Evolutionary conservation across 2,888 invertebrate species (phyloP).

Genomic region (Anarsia innoxiella): DNA sequence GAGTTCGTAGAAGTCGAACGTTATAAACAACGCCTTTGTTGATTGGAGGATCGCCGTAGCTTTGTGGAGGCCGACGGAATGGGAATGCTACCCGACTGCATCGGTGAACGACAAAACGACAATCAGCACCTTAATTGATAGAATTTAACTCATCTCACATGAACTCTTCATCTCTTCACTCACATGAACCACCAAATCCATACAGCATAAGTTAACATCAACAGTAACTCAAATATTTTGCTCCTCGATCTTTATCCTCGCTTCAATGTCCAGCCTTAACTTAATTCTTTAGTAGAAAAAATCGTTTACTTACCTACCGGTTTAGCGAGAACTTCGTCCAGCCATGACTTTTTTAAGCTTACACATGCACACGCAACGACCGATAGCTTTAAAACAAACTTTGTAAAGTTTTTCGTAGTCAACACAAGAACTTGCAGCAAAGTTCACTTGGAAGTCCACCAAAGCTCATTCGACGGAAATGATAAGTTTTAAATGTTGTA

Average conservation of each 20-base stretch:
- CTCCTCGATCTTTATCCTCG: no score
- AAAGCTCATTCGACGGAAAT: slow-evolving; percentile 33
- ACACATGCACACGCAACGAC: slow-evolving; percentile 39
- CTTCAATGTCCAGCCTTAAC: no score
- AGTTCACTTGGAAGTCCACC: slow-evolving; percentile 28
- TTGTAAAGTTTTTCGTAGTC: slow-evolving; percentile 52
- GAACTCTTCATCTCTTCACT: no score
- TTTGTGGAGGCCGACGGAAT: slow-evolving; percentile 20
- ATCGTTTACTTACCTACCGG: slow-evolving; percentile 63
- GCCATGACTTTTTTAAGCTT: slow-evolving; percentile 54
- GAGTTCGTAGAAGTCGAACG: slow-evolving; percentile 46
- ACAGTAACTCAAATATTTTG: no score
- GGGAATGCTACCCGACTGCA: slow-evolving; percentile 25
- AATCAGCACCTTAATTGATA: no score
- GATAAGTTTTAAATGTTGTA: slow-evolving; percentile 33
- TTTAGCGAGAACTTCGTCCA: slow-evolving; percentile 59
- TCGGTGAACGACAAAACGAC: no score
- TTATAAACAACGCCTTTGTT: slow-evolving; percentile 42
- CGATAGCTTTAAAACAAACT: slow-evolving; percentile 51
- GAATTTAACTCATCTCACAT: no score
- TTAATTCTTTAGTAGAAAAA: no score
- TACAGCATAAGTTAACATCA: no score
- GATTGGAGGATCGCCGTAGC: slow-evolving; percentile 22
- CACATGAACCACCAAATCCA: no score
- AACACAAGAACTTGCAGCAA: slow-evolving; percentile 28